These are phyloP conservation scores for Sminthurides aquaticus DNA, from an alignment of 2,888 invertebrate species.

Conservation along the genomic window DNA sequence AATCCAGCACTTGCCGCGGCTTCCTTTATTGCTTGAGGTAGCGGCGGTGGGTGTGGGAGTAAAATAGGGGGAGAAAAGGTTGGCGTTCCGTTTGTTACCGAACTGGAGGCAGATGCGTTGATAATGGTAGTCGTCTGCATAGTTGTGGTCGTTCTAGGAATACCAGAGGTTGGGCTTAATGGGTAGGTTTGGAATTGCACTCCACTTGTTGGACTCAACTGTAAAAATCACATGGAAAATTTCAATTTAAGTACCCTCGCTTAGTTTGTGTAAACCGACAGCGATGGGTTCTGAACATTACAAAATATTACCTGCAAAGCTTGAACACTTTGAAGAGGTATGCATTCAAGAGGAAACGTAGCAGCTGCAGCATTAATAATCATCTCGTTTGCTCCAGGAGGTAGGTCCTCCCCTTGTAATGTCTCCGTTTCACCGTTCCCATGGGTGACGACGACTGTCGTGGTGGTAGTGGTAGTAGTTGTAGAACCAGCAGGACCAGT, in stretches of 20 bases:
- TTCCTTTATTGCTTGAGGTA: constrained; percentile 44
- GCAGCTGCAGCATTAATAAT: constrained; percentile 39
- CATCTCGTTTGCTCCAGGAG: constrained; percentile 41
- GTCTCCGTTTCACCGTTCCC: constrained; percentile 43
- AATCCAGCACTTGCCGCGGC: constrained; percentile 48
- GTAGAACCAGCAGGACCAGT: constrained; percentile 22
- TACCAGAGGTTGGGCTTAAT: constrained; percentile 30
- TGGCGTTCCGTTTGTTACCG: constrained; percentile 25
- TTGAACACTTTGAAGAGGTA: constrained; percentile 26
- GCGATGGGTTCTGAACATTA: too few species aligned
- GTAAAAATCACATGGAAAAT: constrained; percentile 2
- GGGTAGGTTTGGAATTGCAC: constrained; percentile 40
- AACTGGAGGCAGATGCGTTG: constrained; percentile 30
- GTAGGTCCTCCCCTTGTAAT: constrained; percentile 40
- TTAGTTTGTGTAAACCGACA: too few species aligned
- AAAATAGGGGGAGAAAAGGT: constrained; percentile 16
- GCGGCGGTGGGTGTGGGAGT: constrained; percentile 49
- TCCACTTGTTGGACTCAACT: constrained; percentile 25
- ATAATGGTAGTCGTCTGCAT: constrained; percentile 42
- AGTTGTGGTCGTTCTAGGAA: constrained; percentile 43
- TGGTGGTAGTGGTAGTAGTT: constrained; percentile 41
- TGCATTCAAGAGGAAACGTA: constrained; percentile 38
- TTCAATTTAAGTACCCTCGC: too few species aligned
- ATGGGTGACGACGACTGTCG: constrained; percentile 42
- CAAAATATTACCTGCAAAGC: constrained; percentile 22